Evolutionary conservation across 1,140 invertebrate species (phyloP).

Genomic region (Drosophila simulans): DNA sequence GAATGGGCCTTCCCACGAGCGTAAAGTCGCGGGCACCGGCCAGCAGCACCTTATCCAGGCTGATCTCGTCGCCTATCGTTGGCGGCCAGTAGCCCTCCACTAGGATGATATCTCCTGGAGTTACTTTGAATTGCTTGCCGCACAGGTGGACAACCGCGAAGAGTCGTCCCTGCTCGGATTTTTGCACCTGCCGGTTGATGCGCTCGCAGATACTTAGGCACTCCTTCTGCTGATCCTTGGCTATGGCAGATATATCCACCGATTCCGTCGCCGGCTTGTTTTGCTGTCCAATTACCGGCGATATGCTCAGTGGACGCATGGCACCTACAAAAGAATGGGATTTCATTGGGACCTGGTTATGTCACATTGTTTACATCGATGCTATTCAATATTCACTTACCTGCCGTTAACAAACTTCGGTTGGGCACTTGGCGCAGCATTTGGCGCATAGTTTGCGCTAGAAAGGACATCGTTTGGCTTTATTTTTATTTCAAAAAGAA

Average conservation of each 20-base stretch:
- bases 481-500: constrained; percentile 19
- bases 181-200: constrained; percentile 87
- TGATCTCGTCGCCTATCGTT: constrained; percentile 92
- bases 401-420: constrained; percentile 21
- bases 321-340: constrained; percentile 38
- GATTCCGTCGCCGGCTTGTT: constrained; percentile 36
- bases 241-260: constrained; percentile 38
- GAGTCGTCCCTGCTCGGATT: constrained; percentile 88
- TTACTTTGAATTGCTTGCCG: constrained; percentile 95
- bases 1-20: constrained; percentile 92
- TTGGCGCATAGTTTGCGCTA: constrained; percentile 61
- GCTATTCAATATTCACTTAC: constrained; percentile 16
- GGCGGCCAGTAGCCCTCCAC: constrained; percentile 94
- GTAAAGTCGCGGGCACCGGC: constrained; percentile 94
- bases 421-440: constrained; percentile 42
- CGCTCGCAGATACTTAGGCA: constrained; percentile 85
- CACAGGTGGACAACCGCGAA: constrained; percentile 94
- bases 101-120: constrained; percentile 93
- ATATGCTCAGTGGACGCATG: constrained; percentile 67
- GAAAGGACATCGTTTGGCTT: constrained; percentile 46
- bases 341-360: constrained; percentile 43
- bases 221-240: constrained; percentile 63
- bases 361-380: constrained; percentile 41
- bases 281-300: constrained; percentile 62
- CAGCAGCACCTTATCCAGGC: constrained; percentile 94